Conservation (phyloP, 1,140 invertebrate species). For the Aplysia californica region DNA sequence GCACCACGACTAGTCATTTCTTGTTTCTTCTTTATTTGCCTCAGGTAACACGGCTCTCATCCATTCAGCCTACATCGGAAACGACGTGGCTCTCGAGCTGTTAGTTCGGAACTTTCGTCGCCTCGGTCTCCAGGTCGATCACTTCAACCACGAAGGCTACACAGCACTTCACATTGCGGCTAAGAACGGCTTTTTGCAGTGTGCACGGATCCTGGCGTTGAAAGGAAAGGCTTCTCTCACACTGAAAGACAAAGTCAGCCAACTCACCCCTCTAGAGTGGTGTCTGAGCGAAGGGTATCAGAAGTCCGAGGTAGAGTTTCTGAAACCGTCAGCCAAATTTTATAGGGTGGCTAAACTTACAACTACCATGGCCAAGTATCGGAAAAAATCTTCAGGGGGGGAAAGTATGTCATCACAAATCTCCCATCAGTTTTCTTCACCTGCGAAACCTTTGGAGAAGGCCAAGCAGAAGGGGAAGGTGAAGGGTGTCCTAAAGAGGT, state of each 20-base stretch:
- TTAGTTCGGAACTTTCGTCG: constrained; percentile 57
- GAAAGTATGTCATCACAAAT: too few relatives aligned
- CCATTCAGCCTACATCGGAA: constrained; percentile 61
- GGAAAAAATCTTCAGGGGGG: constrained; percentile 9
- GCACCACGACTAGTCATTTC: too few relatives aligned
- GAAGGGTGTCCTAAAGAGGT: constrained; percentile 3
- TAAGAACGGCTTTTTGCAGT: constrained; percentile 54
- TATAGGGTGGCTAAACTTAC: constrained; percentile 34
- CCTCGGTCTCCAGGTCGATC: constrained; percentile 57
- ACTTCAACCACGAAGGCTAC: constrained; percentile 57
- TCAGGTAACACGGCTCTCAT: constrained; percentile 61
- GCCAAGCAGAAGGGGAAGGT: constrained; percentile 6
- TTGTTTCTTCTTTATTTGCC: constrained; percentile 87
- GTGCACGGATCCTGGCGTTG: constrained; percentile 53
- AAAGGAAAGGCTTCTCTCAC: constrained; percentile 54
- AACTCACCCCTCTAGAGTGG: constrained; percentile 43
- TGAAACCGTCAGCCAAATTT: constrained; percentile 29
- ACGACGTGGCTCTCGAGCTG: constrained; percentile 59
- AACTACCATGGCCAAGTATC: constrained; percentile 25
- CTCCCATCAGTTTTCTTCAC: neutral
- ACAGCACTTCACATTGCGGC: constrained; percentile 59
- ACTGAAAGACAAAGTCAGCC: constrained; percentile 45
- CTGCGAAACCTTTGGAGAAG: constrained; percentile 4
- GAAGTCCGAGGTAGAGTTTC: constrained; percentile 32
- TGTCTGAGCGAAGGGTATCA: constrained; percentile 37